A percentile compares a stretch with the other conserved stretches of the same genome.
These are phyloP conservation scores for Drosophila gaucha DNA, from an alignment of 2,888 invertebrate species.

Conservation along the genomic window DNA sequence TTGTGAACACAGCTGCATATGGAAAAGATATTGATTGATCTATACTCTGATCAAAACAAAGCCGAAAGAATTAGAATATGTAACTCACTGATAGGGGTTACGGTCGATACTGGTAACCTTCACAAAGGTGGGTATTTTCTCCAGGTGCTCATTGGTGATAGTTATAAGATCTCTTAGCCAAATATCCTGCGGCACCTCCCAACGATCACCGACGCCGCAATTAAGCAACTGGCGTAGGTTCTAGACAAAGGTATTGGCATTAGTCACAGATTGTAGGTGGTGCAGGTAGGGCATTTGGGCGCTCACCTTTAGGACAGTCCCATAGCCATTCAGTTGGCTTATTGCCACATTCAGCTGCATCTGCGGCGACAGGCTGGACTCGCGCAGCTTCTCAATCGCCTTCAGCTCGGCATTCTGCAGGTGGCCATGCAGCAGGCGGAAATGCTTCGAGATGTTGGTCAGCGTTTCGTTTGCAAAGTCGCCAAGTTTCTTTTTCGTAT, in stretches of 20 bases:
- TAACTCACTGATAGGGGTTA: slow-evolving; percentile 78
- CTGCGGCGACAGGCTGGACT: slow-evolving; percentile 69
- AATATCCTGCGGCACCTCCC: slow-evolving; percentile 56
- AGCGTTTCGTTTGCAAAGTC: slow-evolving; percentile 73
- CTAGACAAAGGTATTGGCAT: slow-evolving; percentile 42
- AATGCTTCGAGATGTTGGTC: slow-evolving; percentile 72
- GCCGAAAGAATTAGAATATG: no score
- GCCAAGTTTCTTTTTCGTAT: slow-evolving; percentile 67
- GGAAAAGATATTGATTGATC: no score
- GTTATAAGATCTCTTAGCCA: slow-evolving; percentile 61
- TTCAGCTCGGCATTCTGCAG: slow-evolving; percentile 79
- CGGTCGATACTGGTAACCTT: slow-evolving; percentile 55
- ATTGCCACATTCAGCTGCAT: slow-evolving; percentile 66
- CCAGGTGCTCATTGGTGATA: slow-evolving; percentile 56
- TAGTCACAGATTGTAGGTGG: background rate
- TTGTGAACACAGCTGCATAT: no score
- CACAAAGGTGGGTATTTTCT: slow-evolving; percentile 69
- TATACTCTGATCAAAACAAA: no score
- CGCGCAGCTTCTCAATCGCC: slow-evolving; percentile 67
- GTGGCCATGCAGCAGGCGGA: slow-evolving; percentile 77
- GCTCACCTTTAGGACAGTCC: slow-evolving; percentile 69
- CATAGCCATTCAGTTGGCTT: slow-evolving; percentile 63
- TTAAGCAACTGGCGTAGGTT: slow-evolving; percentile 57
- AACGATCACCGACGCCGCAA: slow-evolving; percentile 25
- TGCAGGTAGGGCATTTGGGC: background rate